Conservation (phyloP, 2,888 invertebrate species). For the Odontocerum albicorne region DNA sequence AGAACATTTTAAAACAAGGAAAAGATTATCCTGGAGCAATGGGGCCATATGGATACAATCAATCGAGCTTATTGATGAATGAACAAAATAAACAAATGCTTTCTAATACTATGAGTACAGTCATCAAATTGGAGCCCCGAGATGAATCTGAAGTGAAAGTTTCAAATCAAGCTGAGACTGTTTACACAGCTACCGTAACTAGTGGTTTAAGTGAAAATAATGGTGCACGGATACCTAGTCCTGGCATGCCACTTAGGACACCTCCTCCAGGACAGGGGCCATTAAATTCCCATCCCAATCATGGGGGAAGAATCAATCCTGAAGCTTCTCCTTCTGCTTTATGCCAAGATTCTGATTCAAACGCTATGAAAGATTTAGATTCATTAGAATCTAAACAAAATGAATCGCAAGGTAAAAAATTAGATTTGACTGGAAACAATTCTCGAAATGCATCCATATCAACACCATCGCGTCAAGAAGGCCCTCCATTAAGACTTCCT, state of each 20-base stretch:
- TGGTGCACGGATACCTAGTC: constrained; percentile 49
- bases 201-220: constrained; percentile 51
- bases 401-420: constrained; percentile 22
- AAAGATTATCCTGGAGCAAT: constrained; percentile 29
- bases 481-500: constrained; percentile 42
- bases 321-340: constrained; percentile 17
- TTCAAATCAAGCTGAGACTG: constrained; percentile 42
- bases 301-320: constrained; percentile 13
- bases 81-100: constrained; percentile 51
- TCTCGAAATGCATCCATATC: constrained; percentile 48
- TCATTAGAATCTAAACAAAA: constrained; percentile 12
- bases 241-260: constrained; percentile 48
- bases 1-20: constrained; percentile 23
- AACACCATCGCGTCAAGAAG: constrained; percentile 48
- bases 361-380: constrained; percentile 18
- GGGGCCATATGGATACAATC: constrained; percentile 20
- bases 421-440: constrained; percentile 24
- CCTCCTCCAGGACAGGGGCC: constrained; percentile 50
- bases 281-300: constrained; percentile 6
- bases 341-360: constrained; percentile 19
- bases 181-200: constrained; percentile 56
- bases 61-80: constrained; percentile 11
- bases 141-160: constrained; percentile 44
- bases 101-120: constrained; percentile 54
- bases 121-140: constrained; percentile 56